Evolutionary conservation across 2,888 invertebrate genomes (phyloP).

Genomic region (Drosophila meridionalis): DNA sequence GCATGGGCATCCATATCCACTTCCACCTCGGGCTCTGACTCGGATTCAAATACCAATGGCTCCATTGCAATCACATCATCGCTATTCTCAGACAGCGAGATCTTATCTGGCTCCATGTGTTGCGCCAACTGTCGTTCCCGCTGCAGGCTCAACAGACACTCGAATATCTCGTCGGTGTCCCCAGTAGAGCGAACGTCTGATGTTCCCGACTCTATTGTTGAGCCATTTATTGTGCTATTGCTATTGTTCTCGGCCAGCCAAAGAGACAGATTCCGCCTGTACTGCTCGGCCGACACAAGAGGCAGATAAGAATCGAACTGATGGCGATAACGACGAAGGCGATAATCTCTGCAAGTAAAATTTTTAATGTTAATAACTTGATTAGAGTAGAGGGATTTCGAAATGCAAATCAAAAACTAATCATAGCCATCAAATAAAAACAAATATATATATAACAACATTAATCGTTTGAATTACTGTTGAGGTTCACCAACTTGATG

Average conservation of each 20-base stretch:
- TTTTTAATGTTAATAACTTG: background rate
- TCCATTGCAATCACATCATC: slow-evolving; percentile 83
- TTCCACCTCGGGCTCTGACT: slow-evolving; percentile 69
- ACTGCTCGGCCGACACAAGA: slow-evolving; percentile 74
- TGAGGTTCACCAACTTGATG: slow-evolving; percentile 77
- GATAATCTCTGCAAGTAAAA: slow-evolving; percentile 72
- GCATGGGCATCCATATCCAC: background rate
- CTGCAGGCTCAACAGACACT: slow-evolving; percentile 45
- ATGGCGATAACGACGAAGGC: slow-evolving; percentile 83
- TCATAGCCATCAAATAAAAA: background rate
- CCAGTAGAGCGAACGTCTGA: slow-evolving; percentile 55
- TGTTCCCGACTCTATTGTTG: slow-evolving; percentile 35
- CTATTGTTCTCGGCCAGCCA: slow-evolving; percentile 68
- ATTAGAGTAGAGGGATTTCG: background rate
- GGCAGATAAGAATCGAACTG: slow-evolving; percentile 82
- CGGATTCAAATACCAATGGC: slow-evolving; percentile 82
- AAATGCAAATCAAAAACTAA: background rate
- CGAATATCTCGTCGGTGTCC: slow-evolving; percentile 77
- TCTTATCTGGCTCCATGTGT: slow-evolving; percentile 47
- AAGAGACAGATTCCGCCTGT: slow-evolving; percentile 72
- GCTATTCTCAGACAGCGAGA: slow-evolving; percentile 60
- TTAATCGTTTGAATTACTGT: slow-evolving; percentile 40
- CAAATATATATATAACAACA: slow-evolving; percentile 8
- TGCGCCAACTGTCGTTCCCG: slow-evolving; percentile 37
- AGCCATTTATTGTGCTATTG: slow-evolving; percentile 56